Conservation (phyloP, 2,888 invertebrate genomes). For the Trilocha varians region DNA sequence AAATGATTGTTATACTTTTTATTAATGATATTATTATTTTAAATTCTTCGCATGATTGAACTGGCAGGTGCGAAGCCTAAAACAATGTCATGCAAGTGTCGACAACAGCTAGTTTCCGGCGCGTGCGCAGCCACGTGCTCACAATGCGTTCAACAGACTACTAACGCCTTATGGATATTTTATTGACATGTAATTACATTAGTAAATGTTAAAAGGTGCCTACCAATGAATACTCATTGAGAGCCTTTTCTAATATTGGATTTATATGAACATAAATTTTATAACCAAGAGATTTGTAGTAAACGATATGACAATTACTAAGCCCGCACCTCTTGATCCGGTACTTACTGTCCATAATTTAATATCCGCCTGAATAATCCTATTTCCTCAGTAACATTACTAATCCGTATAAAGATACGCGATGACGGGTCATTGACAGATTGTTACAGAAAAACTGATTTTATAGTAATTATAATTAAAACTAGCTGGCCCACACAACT, state of each 20-base stretch:
- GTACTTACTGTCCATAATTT: constrained; percentile 61
- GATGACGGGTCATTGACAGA: background rate
- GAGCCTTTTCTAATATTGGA: constrained; percentile 2
- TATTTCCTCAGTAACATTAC: constrained; percentile 36
- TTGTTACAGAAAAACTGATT: background rate
- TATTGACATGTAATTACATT: constrained; percentile 31
- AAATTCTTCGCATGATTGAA: constrained; percentile 37
- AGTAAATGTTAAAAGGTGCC: constrained; percentile 32
- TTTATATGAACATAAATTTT: constrained; percentile 13
- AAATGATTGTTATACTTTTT: too few species aligned
- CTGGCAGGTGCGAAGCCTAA: constrained; percentile 35
- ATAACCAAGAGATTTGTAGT: constrained; percentile 10
- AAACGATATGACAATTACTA: constrained; percentile 35
- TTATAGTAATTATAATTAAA: background rate
- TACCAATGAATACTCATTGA: constrained; percentile 9
- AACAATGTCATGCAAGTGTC: constrained; percentile 39
- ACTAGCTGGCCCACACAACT: too few species aligned
- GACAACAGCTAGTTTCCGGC: constrained; percentile 38
- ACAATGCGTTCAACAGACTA: constrained; percentile 32
- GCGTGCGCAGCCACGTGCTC: constrained; percentile 56
- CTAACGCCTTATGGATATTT: constrained; percentile 30
- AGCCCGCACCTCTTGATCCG: constrained; percentile 52
- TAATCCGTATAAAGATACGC: background rate
- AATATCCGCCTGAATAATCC: constrained; percentile 68
- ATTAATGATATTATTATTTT: constrained; percentile 18